These are phyloP conservation scores for Metellina segmentata DNA, from an alignment of 2,888 invertebrate genomes.

Conservation along the genomic window DNA sequence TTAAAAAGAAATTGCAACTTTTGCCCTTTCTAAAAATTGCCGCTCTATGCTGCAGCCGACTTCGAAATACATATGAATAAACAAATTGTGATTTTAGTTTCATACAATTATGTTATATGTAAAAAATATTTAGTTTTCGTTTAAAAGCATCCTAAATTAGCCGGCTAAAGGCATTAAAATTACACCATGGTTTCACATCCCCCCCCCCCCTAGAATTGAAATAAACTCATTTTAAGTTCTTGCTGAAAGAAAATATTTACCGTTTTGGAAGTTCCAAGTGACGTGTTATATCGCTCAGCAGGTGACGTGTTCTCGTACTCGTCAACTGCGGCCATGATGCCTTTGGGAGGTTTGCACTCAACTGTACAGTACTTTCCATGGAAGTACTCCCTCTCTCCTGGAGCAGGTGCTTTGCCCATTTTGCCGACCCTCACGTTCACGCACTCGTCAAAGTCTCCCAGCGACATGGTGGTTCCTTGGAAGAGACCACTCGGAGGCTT, in stretches of 20 bases:
- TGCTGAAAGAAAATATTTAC: constrained; percentile 20
- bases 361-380: constrained; percentile 73
- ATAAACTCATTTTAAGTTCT: too few species aligned
- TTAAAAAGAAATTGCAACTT: too few species aligned
- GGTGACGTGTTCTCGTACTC: constrained; percentile 53
- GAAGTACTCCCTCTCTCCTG: constrained; percentile 58
- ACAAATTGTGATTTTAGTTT: too few species aligned
- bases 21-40: too few species aligned
- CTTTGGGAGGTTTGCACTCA: constrained; percentile 69
- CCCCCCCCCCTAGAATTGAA: too few species aligned
- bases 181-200: too few species aligned
- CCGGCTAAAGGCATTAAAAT: too few species aligned
- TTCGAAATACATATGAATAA: too few species aligned
- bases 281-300: constrained; percentile 25
- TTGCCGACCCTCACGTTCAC: constrained; percentile 59
- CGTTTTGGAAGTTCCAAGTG: constrained; percentile 67
- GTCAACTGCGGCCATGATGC: constrained; percentile 59
- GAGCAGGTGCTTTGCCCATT: constrained; percentile 1
- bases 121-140: too few species aligned
- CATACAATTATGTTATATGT: too few species aligned
- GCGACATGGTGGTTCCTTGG: constrained; percentile 69
- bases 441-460: constrained; percentile 73
- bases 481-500: constrained; percentile 73
- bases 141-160: too few species aligned
- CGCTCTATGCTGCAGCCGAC: too few species aligned